A percentile compares a stretch with the other conserved stretches of the same genome.
Evolutionary conservation across 2,797 vertebrate genomes (phyloP).

Genomic region (Sus cebifrons): DNA sequence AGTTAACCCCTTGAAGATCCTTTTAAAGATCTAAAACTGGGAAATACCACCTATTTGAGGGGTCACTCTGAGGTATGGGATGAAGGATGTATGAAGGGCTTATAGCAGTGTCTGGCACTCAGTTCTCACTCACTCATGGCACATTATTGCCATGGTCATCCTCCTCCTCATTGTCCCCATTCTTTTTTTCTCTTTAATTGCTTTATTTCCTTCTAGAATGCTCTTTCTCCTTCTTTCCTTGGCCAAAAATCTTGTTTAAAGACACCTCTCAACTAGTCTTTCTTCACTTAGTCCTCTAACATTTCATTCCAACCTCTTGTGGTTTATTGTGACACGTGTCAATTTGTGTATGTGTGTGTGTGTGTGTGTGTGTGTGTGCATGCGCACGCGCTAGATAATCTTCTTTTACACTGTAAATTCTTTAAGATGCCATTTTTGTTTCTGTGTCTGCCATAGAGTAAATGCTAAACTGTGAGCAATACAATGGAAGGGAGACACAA

Average conservation of each 20-base stretch:
- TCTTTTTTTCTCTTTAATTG: not conserved
- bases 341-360: not conserved
- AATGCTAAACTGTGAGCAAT: not conserved
- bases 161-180: not conserved
- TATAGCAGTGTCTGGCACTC: not conserved
- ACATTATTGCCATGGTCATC: not conserved
- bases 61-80: not conserved
- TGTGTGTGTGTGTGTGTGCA: not conserved
- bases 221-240: not conserved
- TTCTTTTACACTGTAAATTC: not conserved
- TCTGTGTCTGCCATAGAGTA: not conserved
- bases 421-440: not conserved
- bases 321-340: not conserved
- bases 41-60: not conserved
- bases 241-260: slow-evolving; percentile 23
- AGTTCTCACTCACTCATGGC: not conserved
- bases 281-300: not conserved
- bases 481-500: not conserved
- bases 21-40: not conserved
- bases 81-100: not conserved
- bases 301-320: not conserved
- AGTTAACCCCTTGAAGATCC: not conserved
- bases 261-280: not conserved
- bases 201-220: not conserved
- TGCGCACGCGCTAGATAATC: not conserved